Evolutionary conservation across 1,140 invertebrate species (phyloP).

Genomic region (Pectinophora gossypiella): DNA sequence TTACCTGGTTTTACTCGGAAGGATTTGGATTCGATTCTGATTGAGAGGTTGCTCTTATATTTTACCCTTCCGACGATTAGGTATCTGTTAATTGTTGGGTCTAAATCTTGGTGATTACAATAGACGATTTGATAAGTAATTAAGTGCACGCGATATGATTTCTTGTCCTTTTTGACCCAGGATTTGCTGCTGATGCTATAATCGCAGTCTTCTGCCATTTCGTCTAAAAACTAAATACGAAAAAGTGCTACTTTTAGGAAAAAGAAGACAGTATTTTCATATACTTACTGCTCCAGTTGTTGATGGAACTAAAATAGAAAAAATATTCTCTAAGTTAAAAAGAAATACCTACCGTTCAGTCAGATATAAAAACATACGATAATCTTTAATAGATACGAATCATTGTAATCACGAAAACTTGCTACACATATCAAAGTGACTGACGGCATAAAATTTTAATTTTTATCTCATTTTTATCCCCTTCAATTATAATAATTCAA

Average conservation of each 20-base stretch:
- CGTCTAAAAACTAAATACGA: no score
- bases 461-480: neutral
- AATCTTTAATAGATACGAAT: no score
- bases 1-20: constrained; percentile 59
- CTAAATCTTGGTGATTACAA: neutral
- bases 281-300: no score
- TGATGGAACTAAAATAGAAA: neutral
- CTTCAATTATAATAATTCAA: neutral
- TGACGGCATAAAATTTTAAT: neutral
- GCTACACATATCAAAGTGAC: neutral
- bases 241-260: no score
- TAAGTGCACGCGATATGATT: neutral
- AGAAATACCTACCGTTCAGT: no score
- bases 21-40: constrained; percentile 23
- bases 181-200: no score
- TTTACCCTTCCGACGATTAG: constrained; percentile 25
- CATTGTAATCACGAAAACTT: no score
- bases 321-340: no score
- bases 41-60: constrained; percentile 40
- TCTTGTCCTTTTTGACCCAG: no score
- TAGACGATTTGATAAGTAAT: neutral
- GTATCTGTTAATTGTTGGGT: constrained; percentile 44
- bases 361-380: no score
- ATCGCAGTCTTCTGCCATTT: no score
- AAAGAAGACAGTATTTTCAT: no score